These are phyloP conservation scores for Acropternis orthonyx DNA, from an alignment of 2,797 vertebrate genomes.

Conservation along the genomic window DNA sequence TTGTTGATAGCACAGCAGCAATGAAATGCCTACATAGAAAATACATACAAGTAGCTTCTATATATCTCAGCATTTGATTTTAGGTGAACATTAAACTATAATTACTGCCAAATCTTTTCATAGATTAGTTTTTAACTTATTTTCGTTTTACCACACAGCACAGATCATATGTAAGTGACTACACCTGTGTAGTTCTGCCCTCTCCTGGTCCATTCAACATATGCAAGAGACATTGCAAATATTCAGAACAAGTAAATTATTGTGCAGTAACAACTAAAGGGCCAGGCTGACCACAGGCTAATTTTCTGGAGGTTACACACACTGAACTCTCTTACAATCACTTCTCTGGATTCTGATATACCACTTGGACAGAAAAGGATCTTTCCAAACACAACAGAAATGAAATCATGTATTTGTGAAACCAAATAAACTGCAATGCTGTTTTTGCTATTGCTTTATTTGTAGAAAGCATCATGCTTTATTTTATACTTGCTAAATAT, in stretches of 20 bases:
- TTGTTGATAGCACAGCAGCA: background rate
- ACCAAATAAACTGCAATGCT: background rate
- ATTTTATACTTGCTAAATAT: background rate
- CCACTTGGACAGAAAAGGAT: background rate
- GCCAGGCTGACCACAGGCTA: background rate
- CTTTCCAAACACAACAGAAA: background rate
- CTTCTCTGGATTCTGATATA: background rate
- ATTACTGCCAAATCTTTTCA: background rate
- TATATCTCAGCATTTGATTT: background rate
- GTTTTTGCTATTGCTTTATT: background rate
- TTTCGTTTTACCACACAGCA: accelerated
- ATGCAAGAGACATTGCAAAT: background rate
- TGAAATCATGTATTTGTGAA: accelerated
- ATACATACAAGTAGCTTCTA: background rate
- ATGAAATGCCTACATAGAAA: background rate
- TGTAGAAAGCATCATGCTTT: background rate
- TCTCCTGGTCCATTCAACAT: constrained; percentile 1
- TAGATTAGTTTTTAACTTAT: background rate
- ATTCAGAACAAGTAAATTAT: accelerated
- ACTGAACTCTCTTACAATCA: too few species aligned
- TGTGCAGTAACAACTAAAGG: background rate
- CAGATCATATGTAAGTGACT: accelerated
- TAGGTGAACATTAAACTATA: background rate
- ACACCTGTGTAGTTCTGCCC: constrained; percentile 40
- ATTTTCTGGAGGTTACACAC: background rate